Base-by-base conservation (phyloP, 1,140 invertebrate species). In the Aphis gossypii region DNA sequence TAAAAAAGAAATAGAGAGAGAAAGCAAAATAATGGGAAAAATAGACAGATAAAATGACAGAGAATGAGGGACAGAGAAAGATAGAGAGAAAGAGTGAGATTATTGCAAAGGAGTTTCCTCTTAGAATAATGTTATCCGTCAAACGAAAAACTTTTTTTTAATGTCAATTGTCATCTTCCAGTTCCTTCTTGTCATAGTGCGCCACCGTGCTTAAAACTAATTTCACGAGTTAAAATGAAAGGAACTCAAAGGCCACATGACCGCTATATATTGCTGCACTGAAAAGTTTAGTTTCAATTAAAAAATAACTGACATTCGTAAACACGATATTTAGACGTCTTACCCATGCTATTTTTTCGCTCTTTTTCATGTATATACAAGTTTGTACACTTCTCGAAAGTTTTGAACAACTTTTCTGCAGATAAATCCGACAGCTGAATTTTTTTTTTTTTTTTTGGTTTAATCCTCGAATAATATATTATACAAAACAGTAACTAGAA, bases 201-300 rank as follows among this genome's bases (percentile, higher is more conserved):
- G 14, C 46, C n/a, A 3, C n/a, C n/a, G 41, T n/a, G 90, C 30
- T 76, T 76, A 76, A 91, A 91, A 91, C 41, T 91, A 91, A 91
- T 91, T 91, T 91, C 56, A 35, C 14, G 7, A 76, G 56, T 91
- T 41, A n/a, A 18, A 23, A 35, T 3, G 25, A 18, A 91, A 7
- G 0, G 25, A 76, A 76, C 41, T 35, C 56, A n/a, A 76, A 91
- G 44, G 25, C 60, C 90, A 91, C 18, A 91, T 76, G 90, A 76
- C 90, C 60, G 14, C 35, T 91, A 82, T 91, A 48, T 23, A 20
- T 76, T 46, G 41, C 7, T 60, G 25, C 14, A 20, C 35, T 25
- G 5, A n/a, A 91, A 76, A 91, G 90, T 91, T 91, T 91, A 91
- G 56, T 91, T 91, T 76, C 60, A 91, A 91, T 91, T 76, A 91